These are phyloP conservation scores for Cinclus cinclus DNA, from an alignment of 2,113 vertebrate species.

Conservation along the genomic window DNA sequence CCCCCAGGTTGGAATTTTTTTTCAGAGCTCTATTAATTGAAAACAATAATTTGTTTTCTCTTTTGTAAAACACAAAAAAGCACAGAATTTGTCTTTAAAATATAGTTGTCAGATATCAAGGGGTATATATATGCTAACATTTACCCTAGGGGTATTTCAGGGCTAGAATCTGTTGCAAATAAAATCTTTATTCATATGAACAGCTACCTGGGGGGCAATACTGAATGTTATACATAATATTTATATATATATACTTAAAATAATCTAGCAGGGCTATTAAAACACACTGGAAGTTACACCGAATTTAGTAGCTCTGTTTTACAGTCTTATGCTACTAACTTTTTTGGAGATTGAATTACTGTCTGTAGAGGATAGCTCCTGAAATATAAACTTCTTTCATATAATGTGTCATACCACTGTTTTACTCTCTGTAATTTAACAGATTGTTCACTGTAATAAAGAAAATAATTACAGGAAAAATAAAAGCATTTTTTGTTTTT, in stretches of 20 bases:
- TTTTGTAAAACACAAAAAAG: conserved; percentile 62
- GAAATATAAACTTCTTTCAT: background rate
- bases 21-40: conserved; percentile 57
- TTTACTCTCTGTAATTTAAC: background rate
- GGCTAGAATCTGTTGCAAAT: conserved; percentile 66
- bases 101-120: conserved; percentile 74
- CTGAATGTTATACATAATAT: conserved; percentile 59
- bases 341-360: background rate
- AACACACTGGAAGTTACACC: conserved; percentile 41
- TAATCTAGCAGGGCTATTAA: conserved; percentile 58
- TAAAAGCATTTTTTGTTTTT: background rate
- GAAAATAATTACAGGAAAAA: background rate
- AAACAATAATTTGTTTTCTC: conserved; percentile 60
- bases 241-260: conserved; percentile 36
- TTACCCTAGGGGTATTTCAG: conserved; percentile 67
- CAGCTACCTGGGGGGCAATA: conserved; percentile 65
- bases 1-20: background rate
- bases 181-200: conserved; percentile 73
- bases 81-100: conserved; percentile 74
- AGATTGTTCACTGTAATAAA: background rate
- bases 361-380: background rate
- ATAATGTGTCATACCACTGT: background rate
- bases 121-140: conserved; percentile 67
- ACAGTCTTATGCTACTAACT: background rate
- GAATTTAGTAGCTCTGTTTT: background rate